Conservation (phyloP, 1,140 invertebrate species). For the Drosophila sechellia region DNA sequence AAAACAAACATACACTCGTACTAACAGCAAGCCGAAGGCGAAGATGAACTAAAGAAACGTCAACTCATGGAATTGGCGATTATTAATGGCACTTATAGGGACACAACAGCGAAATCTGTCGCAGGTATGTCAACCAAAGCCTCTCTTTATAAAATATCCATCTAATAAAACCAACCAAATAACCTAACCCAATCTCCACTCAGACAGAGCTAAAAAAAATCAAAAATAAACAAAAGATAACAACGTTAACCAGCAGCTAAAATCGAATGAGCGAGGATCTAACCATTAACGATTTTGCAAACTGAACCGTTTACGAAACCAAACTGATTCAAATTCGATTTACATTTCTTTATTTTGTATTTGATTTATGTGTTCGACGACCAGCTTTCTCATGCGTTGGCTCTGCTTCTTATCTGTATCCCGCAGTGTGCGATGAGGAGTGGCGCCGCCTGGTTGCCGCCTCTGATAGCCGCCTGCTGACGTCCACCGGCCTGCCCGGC, state of each 20-base stretch:
- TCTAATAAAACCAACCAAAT: constrained; percentile 17
- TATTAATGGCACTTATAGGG: constrained; percentile 99
- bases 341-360: constrained; percentile 67
- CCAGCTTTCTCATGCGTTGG: constrained; percentile 82
- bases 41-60: constrained; percentile 99
- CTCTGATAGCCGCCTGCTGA: constrained; percentile 90
- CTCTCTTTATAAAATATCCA: constrained; percentile 11
- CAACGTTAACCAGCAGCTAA: constrained; percentile 35
- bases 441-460: constrained; percentile 91
- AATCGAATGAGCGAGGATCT: constrained; percentile 38
- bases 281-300: constrained; percentile 47
- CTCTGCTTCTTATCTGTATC: constrained; percentile 80
- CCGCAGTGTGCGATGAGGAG: constrained; percentile 89
- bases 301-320: constrained; percentile 25
- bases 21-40: constrained; percentile 97
- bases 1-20: constrained; percentile 59
- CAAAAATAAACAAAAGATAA: not conserved
- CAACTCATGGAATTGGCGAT: constrained; percentile 99
- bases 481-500: constrained; percentile 86
- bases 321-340: constrained; percentile 44
- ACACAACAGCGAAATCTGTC: constrained; percentile 94
- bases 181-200: constrained; percentile 26
- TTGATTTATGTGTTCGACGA: constrained; percentile 62
- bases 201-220: constrained; percentile 30
- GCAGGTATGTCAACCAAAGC: constrained; percentile 84